phyloP scores from a whole-genome alignment of 2,797 vertebrate species.

The Cyprinella venusta region DNA sequence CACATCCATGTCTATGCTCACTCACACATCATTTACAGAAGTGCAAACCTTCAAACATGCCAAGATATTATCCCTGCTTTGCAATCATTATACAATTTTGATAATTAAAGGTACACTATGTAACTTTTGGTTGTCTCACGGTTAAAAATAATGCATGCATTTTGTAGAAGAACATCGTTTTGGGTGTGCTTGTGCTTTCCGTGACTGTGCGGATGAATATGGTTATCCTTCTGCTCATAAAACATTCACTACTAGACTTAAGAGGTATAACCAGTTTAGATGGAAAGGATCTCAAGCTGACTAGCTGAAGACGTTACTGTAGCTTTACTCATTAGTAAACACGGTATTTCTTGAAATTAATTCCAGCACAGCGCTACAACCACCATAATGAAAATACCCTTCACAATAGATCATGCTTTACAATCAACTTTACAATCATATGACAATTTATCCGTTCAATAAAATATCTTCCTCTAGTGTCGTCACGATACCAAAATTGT shows the following conservation, averaged over 20 bases:
- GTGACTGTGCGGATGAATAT: neutral
- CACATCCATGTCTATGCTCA: conserved; percentile 1
- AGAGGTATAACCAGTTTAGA: neutral
- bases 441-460: neutral
- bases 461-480: neutral
- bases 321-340: neutral
- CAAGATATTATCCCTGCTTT: neutral
- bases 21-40: neutral
- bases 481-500: no score
- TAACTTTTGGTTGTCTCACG: neutral
- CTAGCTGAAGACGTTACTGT: neutral
- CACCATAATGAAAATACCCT: neutral
- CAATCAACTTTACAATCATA: no score
- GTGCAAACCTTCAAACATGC: neutral
- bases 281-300: neutral
- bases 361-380: no score
- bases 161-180: neutral
- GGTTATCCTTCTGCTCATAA: neutral
- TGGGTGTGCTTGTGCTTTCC: neutral
- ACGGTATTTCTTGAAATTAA: neutral
- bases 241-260: neutral
- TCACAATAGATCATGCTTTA: no score
- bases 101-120: neutral
- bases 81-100: neutral
- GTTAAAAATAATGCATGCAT: neutral